Percentiles rank a stretch among this genome's conserved stretches.
Evolutionary conservation across 2,888 invertebrate genomes (phyloP).

Genomic region (Rhorus exstirpatorius): DNA sequence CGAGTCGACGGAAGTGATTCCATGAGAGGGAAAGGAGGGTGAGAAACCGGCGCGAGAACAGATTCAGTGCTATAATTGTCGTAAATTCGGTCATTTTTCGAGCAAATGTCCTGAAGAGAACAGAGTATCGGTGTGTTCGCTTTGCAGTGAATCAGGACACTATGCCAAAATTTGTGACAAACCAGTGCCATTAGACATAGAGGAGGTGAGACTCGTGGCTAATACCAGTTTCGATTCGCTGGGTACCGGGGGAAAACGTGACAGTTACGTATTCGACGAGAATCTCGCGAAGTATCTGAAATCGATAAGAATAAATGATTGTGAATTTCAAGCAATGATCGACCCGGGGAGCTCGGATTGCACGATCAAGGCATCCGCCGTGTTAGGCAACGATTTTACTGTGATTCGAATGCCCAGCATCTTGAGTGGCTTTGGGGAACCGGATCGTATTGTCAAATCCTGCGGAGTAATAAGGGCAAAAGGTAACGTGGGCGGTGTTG

Average conservation of each 20-base stretch:
- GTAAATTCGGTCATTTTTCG: conserved; percentile 46
- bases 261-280: background rate
- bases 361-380: conserved; percentile 63
- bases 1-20: too few relatives aligned
- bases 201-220: conserved; percentile 34
- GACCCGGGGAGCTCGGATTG: conserved; percentile 67
- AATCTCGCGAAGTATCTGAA: conserved; percentile 67
- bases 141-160: conserved; percentile 54
- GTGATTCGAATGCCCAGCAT: conserved; percentile 18
- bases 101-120: conserved; percentile 51
- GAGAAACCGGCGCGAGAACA: background rate
- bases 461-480: conserved; percentile 27
- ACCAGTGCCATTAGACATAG: conserved; percentile 45
- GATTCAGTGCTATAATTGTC: conserved; percentile 51
- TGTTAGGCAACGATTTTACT: conserved; percentile 34
- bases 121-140: conserved; percentile 12
- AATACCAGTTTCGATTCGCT: too few relatives aligned
- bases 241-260: too few relatives aligned
- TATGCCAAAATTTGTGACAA: conserved; percentile 48
- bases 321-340: conserved; percentile 48
- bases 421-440: conserved; percentile 59
- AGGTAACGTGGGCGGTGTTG: background rate
- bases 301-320: conserved; percentile 38
- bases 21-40: too few relatives aligned
- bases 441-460: conserved; percentile 42